Conservation (phyloP, 2,888 invertebrate genomes). For the Tricholauxania praeusta region DNA sequence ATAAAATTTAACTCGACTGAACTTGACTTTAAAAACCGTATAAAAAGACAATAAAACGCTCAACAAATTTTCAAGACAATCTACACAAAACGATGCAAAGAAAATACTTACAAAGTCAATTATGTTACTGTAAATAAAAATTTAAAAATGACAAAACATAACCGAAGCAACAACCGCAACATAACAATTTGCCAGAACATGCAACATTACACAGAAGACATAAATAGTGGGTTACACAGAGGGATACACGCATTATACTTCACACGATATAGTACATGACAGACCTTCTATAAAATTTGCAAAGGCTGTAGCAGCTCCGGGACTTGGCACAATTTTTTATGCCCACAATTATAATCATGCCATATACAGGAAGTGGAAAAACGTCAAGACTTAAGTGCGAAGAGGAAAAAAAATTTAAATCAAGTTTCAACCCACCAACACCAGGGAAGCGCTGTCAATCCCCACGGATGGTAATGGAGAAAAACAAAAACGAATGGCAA, state of each 20-base stretch:
- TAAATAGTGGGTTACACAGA: neutral
- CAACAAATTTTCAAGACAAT: neutral
- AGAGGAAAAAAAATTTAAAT: too few species aligned
- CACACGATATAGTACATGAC: too few species aligned
- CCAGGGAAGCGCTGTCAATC: too few species aligned
- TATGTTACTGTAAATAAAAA: neutral
- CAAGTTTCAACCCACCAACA: too few species aligned
- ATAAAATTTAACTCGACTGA: neutral
- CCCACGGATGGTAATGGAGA: too few species aligned
- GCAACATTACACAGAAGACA: conserved; percentile 6
- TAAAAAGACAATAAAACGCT: neutral
- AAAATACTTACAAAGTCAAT: conserved; percentile 8
- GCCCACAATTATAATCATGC: too few species aligned
- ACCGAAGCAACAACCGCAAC: conserved; percentile 1
- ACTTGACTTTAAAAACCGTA: neutral
- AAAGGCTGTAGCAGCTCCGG: too few species aligned
- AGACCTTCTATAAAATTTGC: too few species aligned
- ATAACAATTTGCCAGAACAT: conserved; percentile 22
- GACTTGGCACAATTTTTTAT: too few species aligned
- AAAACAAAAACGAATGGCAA: too few species aligned
- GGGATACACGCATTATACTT: neutral
- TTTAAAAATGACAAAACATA: neutral
- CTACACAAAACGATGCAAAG: conserved; percentile 16
- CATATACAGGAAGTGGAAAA: too few species aligned
- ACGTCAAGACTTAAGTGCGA: too few species aligned